Evolutionary conservation across 2,113 vertebrate genomes (phyloP), one percentile per base, ranked within the genome.

Genomic region (Mystacornis crossleyi): DNA sequence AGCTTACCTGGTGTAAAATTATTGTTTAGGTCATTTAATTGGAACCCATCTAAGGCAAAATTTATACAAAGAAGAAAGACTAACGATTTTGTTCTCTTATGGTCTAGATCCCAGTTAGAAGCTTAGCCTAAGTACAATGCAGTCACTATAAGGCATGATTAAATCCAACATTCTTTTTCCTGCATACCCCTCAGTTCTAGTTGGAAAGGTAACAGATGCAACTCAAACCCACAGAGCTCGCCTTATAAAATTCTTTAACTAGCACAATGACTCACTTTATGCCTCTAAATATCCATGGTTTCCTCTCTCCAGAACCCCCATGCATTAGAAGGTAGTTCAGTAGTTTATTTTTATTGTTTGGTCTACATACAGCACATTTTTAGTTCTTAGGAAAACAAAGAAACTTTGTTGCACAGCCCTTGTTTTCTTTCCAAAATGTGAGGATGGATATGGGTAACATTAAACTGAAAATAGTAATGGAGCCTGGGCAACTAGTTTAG

Each of bases 341-440:
- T 97, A 97, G 97, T 98, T 98, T 98, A 98, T 98, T 98, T 98
- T 98, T 98, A 98, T 98, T 98, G 97, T 98, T 98, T 98, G 97
- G 95, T 97, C 97, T 98, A 98, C 98, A 97, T 98, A 98, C 95
- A 97, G 97, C 92, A 97, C 96, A 97, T 97, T 97, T 98, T 98
- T 97, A 97, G 96, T 97, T 96, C 93, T 94, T 92, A 84, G 10
- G 91, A 97, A 98, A 98, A 98, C 98, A 98, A 98, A 98, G 98
- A 92, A 94, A 98, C 97, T 97, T 98, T 98, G 98, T 98, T 98
- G 71, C 86, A 95, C 89, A 95, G 84, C 67, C 88, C 93, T 71
- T 98, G 97, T 95, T 97, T 97, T 97, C 96, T 86, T 98, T 98
- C 97, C 97, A 98, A 97, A 97, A 97, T 97, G 93, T 91, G 89